Percentiles rank a stretch among this genome's conserved stretches.
These are phyloP conservation scores for Stictocephala bisonia DNA, from an alignment of 2,888 invertebrate species.

Conservation along the genomic window DNA sequence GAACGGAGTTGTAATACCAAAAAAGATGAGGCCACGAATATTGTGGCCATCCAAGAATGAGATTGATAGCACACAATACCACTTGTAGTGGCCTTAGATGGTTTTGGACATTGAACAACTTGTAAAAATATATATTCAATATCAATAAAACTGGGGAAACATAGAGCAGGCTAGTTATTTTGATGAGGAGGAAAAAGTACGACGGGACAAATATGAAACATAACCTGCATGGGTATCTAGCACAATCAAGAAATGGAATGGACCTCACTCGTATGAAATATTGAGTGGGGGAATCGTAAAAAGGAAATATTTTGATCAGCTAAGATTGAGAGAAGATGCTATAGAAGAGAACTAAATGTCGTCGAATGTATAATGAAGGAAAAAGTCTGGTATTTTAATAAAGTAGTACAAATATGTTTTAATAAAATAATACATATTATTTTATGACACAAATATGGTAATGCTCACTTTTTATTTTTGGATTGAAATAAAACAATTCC, in stretches of 20 bases:
- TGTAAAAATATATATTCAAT: slow-evolving; percentile 2
- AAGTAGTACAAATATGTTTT: too few species aligned
- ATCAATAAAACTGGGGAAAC: background rate
- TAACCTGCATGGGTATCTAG: background rate
- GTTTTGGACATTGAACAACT: background rate
- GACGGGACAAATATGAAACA: background rate
- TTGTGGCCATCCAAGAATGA: slow-evolving; percentile 12
- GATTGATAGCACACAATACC: slow-evolving; percentile 8
- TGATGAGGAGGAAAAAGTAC: background rate
- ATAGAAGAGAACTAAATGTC: too few species aligned
- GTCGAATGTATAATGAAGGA: too few species aligned
- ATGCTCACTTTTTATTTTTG: too few species aligned
- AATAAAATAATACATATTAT: too few species aligned
- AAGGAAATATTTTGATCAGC: background rate
- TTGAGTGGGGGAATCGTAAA: background rate
- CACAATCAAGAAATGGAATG: background rate
- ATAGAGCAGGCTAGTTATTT: background rate
- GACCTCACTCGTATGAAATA: background rate
- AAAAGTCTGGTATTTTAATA: too few species aligned
- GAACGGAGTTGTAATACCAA: slow-evolving; percentile 1
- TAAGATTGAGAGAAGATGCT: background rate
- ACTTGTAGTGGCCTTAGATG: slow-evolving; percentile 36
- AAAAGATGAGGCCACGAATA: background rate
- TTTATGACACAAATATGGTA: too few species aligned
- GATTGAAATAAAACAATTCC: too few species aligned